These are phyloP conservation scores for Oryzias celebensis DNA, from an alignment of 2,113 vertebrate genomes.

Conservation along the genomic window DNA sequence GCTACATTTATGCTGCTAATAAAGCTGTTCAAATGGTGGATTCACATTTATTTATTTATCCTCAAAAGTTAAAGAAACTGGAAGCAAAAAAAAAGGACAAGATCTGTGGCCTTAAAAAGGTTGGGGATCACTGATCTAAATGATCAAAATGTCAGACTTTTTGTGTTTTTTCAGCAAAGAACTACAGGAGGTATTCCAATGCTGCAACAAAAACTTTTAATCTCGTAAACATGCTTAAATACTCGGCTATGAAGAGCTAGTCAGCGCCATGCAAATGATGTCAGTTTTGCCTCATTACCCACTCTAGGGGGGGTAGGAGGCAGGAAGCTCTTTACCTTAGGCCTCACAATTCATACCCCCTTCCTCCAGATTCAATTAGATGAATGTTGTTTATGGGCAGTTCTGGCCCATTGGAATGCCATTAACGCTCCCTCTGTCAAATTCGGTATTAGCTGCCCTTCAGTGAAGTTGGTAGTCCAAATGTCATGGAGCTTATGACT, in stretches of 20 bases:
- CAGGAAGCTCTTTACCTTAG: constrained; percentile 48
- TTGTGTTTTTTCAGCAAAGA: background rate
- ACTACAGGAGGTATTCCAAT: background rate
- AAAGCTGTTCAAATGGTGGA: too few species aligned
- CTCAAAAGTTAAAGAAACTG: too few species aligned
- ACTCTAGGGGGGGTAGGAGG: constrained; percentile 24
- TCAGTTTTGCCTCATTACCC: constrained; percentile 61
- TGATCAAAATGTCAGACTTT: background rate
- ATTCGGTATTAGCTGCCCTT: constrained; percentile 55
- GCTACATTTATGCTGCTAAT: too few species aligned
- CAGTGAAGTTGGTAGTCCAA: constrained; percentile 48
- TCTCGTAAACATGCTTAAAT: background rate
- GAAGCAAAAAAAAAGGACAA: too few species aligned
- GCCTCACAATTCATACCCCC: constrained; percentile 28
- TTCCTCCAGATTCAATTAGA: constrained; percentile 58
- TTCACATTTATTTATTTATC: too few species aligned
- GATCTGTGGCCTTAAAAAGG: too few species aligned
- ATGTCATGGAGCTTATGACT: constrained; percentile 57
- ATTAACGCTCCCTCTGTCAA: constrained; percentile 51
- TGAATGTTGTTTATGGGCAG: constrained; percentile 63
- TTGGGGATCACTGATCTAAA: too few species aligned
- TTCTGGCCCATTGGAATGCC: constrained; percentile 59
- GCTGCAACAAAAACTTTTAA: background rate
- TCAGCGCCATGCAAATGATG: constrained; percentile 39
- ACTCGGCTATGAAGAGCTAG: constrained; percentile 18